These are phyloP conservation scores for Tetramorium bicarinatum DNA, from an alignment of 2,888 invertebrate genomes.

Conservation along the genomic window DNA sequence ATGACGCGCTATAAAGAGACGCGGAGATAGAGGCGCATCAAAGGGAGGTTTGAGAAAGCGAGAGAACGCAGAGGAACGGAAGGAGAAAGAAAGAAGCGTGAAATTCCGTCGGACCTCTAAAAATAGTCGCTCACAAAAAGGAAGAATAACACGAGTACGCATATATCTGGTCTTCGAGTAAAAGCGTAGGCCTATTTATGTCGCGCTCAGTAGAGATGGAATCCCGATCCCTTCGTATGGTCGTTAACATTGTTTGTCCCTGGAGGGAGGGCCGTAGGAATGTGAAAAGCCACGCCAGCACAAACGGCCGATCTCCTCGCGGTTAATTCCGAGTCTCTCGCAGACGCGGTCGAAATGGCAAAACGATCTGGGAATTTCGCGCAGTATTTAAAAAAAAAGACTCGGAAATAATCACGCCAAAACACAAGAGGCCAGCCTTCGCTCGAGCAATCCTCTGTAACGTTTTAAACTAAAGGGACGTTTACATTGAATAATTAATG, in stretches of 20 bases:
- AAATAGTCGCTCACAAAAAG: constrained; percentile 74
- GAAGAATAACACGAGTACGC: constrained; percentile 70
- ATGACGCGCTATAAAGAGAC: constrained; percentile 39
- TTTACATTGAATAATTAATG: neutral
- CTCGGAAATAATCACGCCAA: constrained; percentile 5
- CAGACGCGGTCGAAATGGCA: constrained; percentile 27
- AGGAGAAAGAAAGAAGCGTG: constrained; percentile 57
- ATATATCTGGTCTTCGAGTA: constrained; percentile 72
- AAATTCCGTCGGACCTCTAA: constrained; percentile 71
- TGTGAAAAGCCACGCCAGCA: constrained; percentile 76
- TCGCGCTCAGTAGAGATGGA: constrained; percentile 74
- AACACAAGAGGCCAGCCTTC: neutral
- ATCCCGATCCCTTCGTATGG: constrained; percentile 74
- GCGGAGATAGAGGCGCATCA: constrained; percentile 16
- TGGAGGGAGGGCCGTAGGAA: constrained; percentile 70
- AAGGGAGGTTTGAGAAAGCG: constrained; percentile 19
- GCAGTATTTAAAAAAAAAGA: neutral
- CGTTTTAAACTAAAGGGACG: neutral
- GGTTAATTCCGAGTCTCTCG: constrained; percentile 58
- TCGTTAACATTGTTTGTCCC: constrained; percentile 80
- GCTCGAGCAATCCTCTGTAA: neutral
- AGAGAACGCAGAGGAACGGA: constrained; percentile 18
- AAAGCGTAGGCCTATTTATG: constrained; percentile 75
- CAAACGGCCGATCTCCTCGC: constrained; percentile 59
- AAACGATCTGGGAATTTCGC: constrained; percentile 23